Base-by-base conservation (phyloP, 2,797 vertebrate genomes). In the Paguma larvata region DNA sequence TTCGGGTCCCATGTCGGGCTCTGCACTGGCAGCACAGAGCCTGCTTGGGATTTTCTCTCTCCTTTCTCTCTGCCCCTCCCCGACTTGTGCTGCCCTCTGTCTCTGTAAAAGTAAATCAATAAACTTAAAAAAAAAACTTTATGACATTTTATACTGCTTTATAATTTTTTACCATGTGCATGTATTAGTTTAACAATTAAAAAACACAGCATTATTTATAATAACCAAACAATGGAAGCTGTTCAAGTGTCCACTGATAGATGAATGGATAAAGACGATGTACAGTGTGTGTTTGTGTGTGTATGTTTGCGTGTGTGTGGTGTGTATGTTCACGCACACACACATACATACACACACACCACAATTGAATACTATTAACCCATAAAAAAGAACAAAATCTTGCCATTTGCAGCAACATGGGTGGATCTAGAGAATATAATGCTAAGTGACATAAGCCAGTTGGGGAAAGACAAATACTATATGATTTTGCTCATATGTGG, bases 151-250 rank as follows among this genome's bases (percentile, higher is more conserved):
- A 70, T 15, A 80, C 0, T 30, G 25, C 1, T 78, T 80, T 56
- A 65, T 32, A 67, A 6, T 44, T 62, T 90, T 78, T 62, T 41
- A 41, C 21, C 12, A 72, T 53, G 7, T n/a, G 13, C 21, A 41
- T 56, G 21, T 85, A 38, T 70, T 77, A 51, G 8, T 90, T 73
- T 51, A 89, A 73, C 56, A 27, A 84, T 34, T 85, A 77, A 88
- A 96, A 80, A 80, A 2, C 9, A 73, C 15, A 75, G 25, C 14
- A 9, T 46, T 75, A 75, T 75, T 46, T 30, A 75, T 25, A 73
- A 30, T 30, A 73, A 25, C 41, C 41, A 27, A 73, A 44, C 25
- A 27, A 46, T 18, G 41, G 72, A 46, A 75, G 25, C 25, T 16
- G 7, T 3, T 41, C 72, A 46, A 75, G 25, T 46, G 41, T 46